Percentiles rank a stretch among this genome's conserved stretches.
Conservation (phyloP, 2,888 invertebrate species). For the Drosophila trichaetosa region DNA sequence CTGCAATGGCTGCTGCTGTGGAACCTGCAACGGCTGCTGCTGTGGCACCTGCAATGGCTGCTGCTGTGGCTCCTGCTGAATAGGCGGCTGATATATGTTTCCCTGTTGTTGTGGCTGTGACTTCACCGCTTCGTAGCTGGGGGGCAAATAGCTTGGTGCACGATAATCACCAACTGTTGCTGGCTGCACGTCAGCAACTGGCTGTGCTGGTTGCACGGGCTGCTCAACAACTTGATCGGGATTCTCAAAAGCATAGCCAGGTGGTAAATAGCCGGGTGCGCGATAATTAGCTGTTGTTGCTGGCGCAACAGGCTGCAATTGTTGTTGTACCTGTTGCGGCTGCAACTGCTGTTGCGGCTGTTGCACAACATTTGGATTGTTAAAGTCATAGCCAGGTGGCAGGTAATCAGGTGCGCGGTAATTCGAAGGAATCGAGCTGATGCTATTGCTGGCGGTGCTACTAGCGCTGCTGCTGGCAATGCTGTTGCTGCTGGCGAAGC, state of each 20-base stretch:
- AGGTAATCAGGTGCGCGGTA: constrained; percentile 53
- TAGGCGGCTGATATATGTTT: constrained; percentile 19
- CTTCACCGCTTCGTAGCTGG: constrained; percentile 54
- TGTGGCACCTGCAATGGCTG: constrained; percentile 24
- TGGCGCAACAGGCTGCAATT: constrained; percentile 1
- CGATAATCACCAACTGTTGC: constrained; percentile 27
- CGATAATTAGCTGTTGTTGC: constrained; percentile 22
- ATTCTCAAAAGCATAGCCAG: constrained; percentile 53
- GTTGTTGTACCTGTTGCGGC: constrained; percentile 13
- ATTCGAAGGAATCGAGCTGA: constrained; percentile 19
- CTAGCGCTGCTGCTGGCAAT: constrained; percentile 11
- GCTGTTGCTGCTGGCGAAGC: constrained; percentile 15
- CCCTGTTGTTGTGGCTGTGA: constrained; percentile 19
- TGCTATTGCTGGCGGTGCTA: constrained; percentile 16
- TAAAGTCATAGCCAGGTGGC: constrained; percentile 70
- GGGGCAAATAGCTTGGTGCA: constrained; percentile 66
- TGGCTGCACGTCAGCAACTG: constrained; percentile 21
- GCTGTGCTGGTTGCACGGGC: constrained; percentile 10
- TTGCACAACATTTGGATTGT: constrained; percentile 34
- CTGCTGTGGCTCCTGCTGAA: constrained; percentile 26
- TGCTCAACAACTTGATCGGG: constrained; percentile 20
- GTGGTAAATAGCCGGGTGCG: constrained; percentile 67
- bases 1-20: constrained; percentile 19
- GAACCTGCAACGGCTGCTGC: constrained; percentile 11
- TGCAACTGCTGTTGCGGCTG: constrained; percentile 14